Evolutionary conservation across 2,113 vertebrate genomes (phyloP).

Genomic region (Nanorana parkeri): DNA sequence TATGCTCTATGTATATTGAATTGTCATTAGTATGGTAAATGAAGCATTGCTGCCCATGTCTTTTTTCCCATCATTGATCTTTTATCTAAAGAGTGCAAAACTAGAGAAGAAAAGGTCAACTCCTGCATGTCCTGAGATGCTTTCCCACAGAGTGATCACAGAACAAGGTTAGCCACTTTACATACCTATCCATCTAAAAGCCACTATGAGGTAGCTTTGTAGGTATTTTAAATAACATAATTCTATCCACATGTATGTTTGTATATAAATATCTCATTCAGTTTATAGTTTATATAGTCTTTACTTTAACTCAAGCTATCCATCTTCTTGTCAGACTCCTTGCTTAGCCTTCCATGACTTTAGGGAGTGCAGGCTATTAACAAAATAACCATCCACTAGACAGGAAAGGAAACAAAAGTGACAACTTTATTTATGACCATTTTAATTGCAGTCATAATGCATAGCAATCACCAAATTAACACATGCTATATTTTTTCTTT

Average conservation of each 20-base stretch:
- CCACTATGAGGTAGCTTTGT: not conserved
- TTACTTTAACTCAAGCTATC: slow-evolving; percentile 10
- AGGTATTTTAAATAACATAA: slow-evolving; percentile 9
- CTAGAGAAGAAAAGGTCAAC: not conserved
- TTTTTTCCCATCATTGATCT: not conserved
- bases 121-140: not conserved
- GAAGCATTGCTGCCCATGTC: not conserved
- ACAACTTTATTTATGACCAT: slow-evolving; percentile 50
- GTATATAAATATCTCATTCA: slow-evolving; percentile 17
- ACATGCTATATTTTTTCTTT: slow-evolving; percentile 4
- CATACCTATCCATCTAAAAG: not conserved
- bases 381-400: slow-evolving; percentile 51
- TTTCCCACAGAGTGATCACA: not conserved
- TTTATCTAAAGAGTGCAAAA: not conserved
- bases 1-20: not conserved
- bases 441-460: slow-evolving; percentile 50
- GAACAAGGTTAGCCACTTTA: not conserved
- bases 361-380: slow-evolving; percentile 52
- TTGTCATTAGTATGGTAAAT: not conserved
- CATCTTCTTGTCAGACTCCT: slow-evolving; percentile 27
- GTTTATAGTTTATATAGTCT: slow-evolving; percentile 26
- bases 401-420: slow-evolving; percentile 49
- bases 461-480: slow-evolving; percentile 41
- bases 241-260: slow-evolving; percentile 27
- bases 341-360: slow-evolving; percentile 45